Conservation (phyloP, 2,797 vertebrate species). For the Miichthys miiuy region DNA sequence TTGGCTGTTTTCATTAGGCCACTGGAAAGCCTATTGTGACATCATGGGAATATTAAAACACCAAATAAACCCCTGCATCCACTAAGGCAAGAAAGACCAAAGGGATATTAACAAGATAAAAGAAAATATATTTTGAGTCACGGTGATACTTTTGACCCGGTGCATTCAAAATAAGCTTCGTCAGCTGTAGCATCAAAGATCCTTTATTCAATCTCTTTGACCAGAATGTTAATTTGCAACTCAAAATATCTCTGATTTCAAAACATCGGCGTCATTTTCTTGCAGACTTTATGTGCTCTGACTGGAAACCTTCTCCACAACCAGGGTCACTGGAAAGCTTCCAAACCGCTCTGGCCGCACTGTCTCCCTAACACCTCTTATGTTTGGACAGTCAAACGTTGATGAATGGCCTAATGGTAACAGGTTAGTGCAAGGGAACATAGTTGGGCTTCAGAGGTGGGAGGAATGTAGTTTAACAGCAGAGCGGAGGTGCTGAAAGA, state of each 20-base stretch:
- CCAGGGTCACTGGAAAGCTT: constrained; percentile 56
- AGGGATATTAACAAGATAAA: too few relatives aligned
- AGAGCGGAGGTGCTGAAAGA: constrained; percentile 71
- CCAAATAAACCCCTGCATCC: too few relatives aligned
- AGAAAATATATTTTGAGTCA: too few relatives aligned
- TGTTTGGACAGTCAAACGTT: constrained; percentile 82
- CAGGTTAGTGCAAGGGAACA: constrained; percentile 78
- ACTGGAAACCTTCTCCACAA: constrained; percentile 44
- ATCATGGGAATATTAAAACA: too few relatives aligned
- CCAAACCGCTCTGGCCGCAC: constrained; percentile 60
- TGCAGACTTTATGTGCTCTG: constrained; percentile 20
- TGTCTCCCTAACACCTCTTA: constrained; percentile 78
- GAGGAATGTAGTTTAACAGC: constrained; percentile 84
- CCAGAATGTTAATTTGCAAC: not conserved
- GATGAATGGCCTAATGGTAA: constrained; percentile 80
- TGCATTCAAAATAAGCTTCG: not conserved
- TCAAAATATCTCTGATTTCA: constrained; percentile 19
- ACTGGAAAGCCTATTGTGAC: not conserved
- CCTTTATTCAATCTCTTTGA: not conserved
- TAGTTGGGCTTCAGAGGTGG: constrained; percentile 80
- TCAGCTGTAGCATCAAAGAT: not conserved
- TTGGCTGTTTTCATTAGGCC: too few relatives aligned
- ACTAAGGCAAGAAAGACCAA: too few relatives aligned
- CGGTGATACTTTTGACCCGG: not conserved
- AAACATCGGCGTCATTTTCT: not conserved